Percentiles rank a stretch among this genome's conserved stretches.
These are phyloP conservation scores for Nothocercus nigrocapillus DNA, from an alignment of 2,113 vertebrate genomes.

Conservation along the genomic window DNA sequence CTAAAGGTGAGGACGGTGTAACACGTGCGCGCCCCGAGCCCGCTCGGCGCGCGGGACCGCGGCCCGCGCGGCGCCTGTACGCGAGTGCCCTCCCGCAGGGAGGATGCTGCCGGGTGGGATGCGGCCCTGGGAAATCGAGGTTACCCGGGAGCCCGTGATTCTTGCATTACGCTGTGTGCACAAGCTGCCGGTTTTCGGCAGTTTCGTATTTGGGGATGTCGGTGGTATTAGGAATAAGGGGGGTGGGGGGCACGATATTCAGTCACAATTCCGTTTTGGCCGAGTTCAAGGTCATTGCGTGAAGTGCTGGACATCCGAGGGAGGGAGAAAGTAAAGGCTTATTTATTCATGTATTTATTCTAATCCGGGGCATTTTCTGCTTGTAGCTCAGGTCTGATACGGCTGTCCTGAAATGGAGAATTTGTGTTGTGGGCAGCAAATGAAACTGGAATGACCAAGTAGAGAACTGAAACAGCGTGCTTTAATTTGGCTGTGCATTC, in stretches of 20 bases:
- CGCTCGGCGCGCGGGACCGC: background rate
- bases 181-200: background rate
- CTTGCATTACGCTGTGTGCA: background rate
- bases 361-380: background rate
- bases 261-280: background rate
- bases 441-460: background rate
- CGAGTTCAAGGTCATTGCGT: background rate
- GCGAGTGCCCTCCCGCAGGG: background rate
- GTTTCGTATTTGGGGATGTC: background rate
- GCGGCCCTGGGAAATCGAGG: background rate
- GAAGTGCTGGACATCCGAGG: background rate
- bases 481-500: background rate
- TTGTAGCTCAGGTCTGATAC: background rate
- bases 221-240: background rate
- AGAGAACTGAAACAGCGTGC: background rate
- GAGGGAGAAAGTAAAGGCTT: background rate
- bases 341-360: no score
- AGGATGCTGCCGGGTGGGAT: background rate
- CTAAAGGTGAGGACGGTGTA: conserved; percentile 89
- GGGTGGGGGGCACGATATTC: background rate
- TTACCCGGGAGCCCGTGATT: background rate
- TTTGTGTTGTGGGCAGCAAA: background rate
- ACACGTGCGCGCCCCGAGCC: background rate
- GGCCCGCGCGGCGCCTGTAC: background rate
- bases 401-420: background rate